Conservation (phyloP, 2,888 invertebrate species). For the Omphaloscelis lunosa region DNA sequence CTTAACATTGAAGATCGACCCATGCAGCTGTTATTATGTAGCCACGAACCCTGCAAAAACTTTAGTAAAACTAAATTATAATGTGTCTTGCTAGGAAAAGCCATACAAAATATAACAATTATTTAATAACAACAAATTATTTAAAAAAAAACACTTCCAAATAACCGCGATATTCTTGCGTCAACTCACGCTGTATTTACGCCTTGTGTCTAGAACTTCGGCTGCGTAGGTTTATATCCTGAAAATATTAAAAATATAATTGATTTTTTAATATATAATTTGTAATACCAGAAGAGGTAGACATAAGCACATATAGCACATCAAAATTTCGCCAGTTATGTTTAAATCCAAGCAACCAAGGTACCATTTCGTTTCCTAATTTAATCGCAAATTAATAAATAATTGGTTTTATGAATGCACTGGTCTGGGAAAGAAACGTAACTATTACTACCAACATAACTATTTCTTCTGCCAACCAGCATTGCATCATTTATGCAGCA, state of each 20-base stretch:
- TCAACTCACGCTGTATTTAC: not conserved
- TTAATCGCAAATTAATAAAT: not conserved
- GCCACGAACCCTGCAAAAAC: not conserved
- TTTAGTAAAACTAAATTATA: not conserved
- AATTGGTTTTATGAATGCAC: not conserved
- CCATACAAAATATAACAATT: not conserved
- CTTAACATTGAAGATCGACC: not conserved
- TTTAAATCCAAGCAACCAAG: not conserved
- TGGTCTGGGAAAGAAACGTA: not conserved
- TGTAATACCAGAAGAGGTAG: not conserved
- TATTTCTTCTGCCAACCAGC: not conserved
- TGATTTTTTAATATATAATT: not conserved
- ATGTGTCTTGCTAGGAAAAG: not conserved
- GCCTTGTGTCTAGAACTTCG: not conserved
- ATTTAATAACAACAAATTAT: slow-evolving; percentile 1
- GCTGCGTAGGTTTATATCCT: not conserved
- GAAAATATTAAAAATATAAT: slow-evolving; percentile 7
- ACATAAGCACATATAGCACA: not conserved
- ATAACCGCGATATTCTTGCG: not conserved
- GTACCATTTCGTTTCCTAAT: not conserved
- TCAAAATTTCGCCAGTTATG: not conserved
- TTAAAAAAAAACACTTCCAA: not conserved
- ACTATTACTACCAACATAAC: not conserved
- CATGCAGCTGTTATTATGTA: not conserved
- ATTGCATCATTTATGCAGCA: too few relatives aligned